Percentiles rank a stretch among this genome's conserved stretches.
Evolutionary conservation across 2,888 invertebrate genomes (phyloP).

Genomic region (Zygaena filipendulae): DNA sequence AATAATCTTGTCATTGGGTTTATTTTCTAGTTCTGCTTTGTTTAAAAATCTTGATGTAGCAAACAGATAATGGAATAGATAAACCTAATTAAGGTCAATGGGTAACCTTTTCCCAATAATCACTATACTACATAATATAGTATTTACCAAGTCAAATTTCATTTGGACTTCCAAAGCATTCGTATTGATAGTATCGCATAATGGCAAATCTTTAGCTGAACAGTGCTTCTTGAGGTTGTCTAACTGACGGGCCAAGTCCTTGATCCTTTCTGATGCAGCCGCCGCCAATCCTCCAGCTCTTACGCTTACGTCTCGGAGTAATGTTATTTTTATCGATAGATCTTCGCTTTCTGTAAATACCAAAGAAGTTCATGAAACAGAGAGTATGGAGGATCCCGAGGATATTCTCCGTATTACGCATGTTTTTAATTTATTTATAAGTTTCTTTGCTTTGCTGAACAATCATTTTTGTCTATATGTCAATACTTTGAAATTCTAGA

Average conservation of each 20-base stretch:
- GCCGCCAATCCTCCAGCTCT: conserved; percentile 63
- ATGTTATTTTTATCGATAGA: conserved; percentile 65
- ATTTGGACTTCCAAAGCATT: conserved; percentile 74
- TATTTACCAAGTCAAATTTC: conserved; percentile 71
- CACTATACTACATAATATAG: too few relatives aligned
- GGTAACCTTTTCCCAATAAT: too few relatives aligned
- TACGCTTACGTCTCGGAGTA: conserved; percentile 65
- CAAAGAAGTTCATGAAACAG: neutral
- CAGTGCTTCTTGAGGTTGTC: conserved; percentile 74
- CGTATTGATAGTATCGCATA: conserved; percentile 81
- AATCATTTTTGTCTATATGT: too few relatives aligned
- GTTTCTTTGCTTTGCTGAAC: too few relatives aligned
- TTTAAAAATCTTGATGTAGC: too few relatives aligned
- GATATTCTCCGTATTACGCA: too few relatives aligned
- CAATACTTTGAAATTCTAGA: too few relatives aligned
- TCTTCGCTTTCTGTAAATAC: conserved; percentile 65
- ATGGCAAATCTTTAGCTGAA: conserved; percentile 73
- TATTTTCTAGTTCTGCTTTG: too few relatives aligned
- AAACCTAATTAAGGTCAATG: too few relatives aligned
- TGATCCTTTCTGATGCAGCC: conserved; percentile 67
- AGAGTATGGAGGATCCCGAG: neutral
- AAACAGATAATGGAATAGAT: too few relatives aligned
- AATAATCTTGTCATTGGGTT: too few relatives aligned
- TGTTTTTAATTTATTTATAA: too few relatives aligned
- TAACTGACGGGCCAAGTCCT: conserved; percentile 69